These are phyloP conservation scores for Andrena haemorrhoa DNA, from an alignment of 2,888 invertebrate genomes.

Conservation along the genomic window DNA sequence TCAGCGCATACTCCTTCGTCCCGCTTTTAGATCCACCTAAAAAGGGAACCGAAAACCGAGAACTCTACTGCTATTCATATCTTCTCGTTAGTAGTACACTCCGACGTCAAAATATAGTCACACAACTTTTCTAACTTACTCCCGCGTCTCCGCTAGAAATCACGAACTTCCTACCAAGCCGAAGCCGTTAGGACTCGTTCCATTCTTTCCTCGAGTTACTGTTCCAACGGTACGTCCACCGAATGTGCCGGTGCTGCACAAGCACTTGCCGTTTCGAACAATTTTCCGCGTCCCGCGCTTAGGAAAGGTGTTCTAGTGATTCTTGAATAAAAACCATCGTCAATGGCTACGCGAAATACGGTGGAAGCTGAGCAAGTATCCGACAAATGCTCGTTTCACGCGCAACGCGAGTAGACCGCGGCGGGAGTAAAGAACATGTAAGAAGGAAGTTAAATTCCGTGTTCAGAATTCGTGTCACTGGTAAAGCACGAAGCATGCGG, in stretches of 20 bases:
- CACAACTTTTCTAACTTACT: too few species aligned
- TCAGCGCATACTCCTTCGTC: neutral
- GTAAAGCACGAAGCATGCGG: constrained; percentile 61
- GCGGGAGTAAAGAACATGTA: constrained; percentile 9
- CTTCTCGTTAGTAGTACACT: neutral
- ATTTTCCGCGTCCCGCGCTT: too few species aligned
- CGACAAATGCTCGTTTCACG: constrained; percentile 27
- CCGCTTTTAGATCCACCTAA: neutral
- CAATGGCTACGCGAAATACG: constrained; percentile 30
- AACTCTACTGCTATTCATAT: neutral
- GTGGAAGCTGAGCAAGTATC: constrained; percentile 19
- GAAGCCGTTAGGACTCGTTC: too few species aligned
- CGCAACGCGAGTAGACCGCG: constrained; percentile 20
- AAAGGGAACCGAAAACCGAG: neutral
- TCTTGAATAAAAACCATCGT: neutral
- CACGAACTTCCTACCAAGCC: too few species aligned
- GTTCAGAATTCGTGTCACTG: constrained; percentile 64
- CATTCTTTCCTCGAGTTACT: too few species aligned
- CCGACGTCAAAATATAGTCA: neutral
- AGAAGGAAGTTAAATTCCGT: constrained; percentile 47
- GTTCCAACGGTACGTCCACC: too few species aligned
- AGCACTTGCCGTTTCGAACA: too few species aligned
- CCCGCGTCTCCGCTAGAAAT: too few species aligned
- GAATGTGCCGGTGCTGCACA: too few species aligned
- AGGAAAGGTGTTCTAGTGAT: too few species aligned